Evolutionary conservation across 2,113 vertebrate species (phyloP).

Genomic region (Fulmarus glacialis): DNA sequence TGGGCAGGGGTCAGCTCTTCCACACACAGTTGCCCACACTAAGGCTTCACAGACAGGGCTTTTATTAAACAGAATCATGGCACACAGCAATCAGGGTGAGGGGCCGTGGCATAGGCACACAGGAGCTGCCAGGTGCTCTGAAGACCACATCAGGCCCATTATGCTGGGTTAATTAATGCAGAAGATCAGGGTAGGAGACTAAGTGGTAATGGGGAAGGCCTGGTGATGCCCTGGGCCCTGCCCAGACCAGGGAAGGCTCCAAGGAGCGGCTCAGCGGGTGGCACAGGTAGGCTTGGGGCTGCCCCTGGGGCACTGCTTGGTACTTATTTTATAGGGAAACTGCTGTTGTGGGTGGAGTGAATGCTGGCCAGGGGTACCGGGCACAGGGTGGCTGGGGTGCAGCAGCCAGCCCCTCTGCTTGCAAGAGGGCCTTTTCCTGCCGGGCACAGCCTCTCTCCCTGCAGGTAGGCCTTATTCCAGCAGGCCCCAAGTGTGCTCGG

Average conservation of each 20-base stretch:
- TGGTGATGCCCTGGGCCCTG: not conserved
- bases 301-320: fast-evolving
- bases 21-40: too few species aligned
- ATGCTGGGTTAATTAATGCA: not conserved
- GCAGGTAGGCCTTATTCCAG: not conserved
- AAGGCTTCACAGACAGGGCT: not conserved
- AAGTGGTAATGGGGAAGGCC: fast-evolving
- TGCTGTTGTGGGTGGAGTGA: not conserved
- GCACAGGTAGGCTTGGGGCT: not conserved
- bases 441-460: not conserved
- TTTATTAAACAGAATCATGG: not conserved
- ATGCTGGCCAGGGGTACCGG: not conserved
- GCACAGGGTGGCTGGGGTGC: fast-evolving
- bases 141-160: not conserved
- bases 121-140: not conserved
- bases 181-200: not conserved
- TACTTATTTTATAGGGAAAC: not conserved
- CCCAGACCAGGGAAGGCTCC: not conserved
- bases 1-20: not conserved
- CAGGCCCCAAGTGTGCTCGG: fast-evolving
- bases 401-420: not conserved
- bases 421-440: not conserved
- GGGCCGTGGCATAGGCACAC: fast-evolving
- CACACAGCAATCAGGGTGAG: not conserved
- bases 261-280: fast-evolving